Evolutionary conservation across 2,797 vertebrate genomes (phyloP).

Genomic region (Lagocephalus sceleratus): DNA sequence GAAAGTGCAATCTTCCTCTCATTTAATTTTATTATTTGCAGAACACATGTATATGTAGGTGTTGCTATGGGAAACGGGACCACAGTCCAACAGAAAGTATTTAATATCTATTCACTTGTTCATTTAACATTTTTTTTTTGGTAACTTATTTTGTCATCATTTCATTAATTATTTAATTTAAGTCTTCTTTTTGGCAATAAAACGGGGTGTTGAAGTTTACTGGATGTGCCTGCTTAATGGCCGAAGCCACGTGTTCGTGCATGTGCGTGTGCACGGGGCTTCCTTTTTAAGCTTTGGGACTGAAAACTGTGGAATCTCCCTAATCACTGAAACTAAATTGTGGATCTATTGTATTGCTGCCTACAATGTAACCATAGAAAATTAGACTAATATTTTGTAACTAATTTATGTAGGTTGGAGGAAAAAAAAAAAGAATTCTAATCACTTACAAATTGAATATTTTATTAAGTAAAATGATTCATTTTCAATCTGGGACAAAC

Average conservation of each 20-base stretch:
- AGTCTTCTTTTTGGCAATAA: constrained; percentile 78
- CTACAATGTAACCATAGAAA: constrained; percentile 74
- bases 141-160: constrained; percentile 78
- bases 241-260: constrained; percentile 63
- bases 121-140: constrained; percentile 57
- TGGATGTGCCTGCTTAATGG: constrained; percentile 77
- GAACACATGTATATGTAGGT: constrained; percentile 39
- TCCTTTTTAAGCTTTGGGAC: constrained; percentile 64
- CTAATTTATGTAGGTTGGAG: constrained; percentile 77
- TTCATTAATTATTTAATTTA: constrained; percentile 79
- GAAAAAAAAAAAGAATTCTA: constrained; percentile 76
- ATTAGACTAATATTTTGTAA: constrained; percentile 83
- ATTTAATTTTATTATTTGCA: constrained; percentile 18
- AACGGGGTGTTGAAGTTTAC: constrained; percentile 71
- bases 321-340: constrained; percentile 73
- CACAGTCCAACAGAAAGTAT: constrained; percentile 72
- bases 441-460: constrained; percentile 82
- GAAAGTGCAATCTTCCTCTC: constrained; percentile 74
- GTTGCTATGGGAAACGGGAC: constrained; percentile 62
- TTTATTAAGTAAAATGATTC: constrained; percentile 77
- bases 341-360: constrained; percentile 69
- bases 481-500: constrained; percentile 73
- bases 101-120: constrained; percentile 74
- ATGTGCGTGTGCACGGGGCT: constrained; percentile 60
- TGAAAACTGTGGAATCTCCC: constrained; percentile 75